Evolutionary conservation across 2,113 vertebrate genomes (phyloP), one percentile per base, ranked within the genome.

Genomic region (Myotis yumanensis): DNA sequence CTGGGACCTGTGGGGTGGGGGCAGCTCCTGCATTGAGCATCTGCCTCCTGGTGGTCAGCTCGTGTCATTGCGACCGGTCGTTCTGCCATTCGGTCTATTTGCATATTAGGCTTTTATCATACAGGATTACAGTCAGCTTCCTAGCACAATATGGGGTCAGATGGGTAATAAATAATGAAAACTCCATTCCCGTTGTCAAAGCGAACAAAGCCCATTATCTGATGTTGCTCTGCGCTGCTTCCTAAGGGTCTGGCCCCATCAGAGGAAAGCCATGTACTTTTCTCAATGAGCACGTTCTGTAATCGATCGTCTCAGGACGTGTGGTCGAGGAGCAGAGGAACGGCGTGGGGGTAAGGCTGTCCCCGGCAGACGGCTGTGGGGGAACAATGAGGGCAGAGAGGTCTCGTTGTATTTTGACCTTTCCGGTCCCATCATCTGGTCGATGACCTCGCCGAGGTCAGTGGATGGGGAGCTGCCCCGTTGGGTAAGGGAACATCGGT

Each of bases 121-220:
- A 15, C 14, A 51, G 48, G 12, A 15, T 79, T 77, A 35, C 40
- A 68, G 22, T 75, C n/a, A 1, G 88, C 43, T 93, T 95, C 40
- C 57, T 86, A 84, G 35, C 52, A 89, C 22, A 71, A 15, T 87
- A 20, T 69, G 90, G 92, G 46, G 80, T 91, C 93, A 89, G 84
- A 20, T 89, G 28, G 40, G 14, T 64, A 86, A 87, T 95, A 81
- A 94, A 93, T 92, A 88, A 95, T 95, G 96, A 94, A 93, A 62
- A 84, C 52, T 86, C 77, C 85, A 35, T 72, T 52, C 43, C 89
- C 73, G 4, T 86, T 94, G 40, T 94, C 91, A 94, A 88, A 94
- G 84, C 80, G 80, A 64, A 59, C 20, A 59, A 59, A 77, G 43
- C 64, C 32, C 85, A 75, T 96, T 96, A 72, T 51, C 15, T 57